These are phyloP conservation scores for Cichlasoma orientale DNA, from an alignment of 2,797 vertebrate species.

Conservation along the genomic window DNA sequence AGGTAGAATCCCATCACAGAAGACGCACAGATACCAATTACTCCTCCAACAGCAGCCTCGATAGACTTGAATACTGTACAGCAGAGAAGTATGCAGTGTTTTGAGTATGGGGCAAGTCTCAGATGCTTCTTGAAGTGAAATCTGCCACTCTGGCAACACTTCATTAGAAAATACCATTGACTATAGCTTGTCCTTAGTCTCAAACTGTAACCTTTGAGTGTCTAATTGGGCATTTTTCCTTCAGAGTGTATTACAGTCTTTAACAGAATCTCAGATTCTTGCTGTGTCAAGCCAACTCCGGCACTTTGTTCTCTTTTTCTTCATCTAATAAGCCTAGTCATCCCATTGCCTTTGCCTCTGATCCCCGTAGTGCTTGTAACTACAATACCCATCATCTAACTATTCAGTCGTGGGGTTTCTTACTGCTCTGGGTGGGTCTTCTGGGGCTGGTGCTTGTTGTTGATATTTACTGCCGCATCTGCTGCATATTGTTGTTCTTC, in stretches of 20 bases:
- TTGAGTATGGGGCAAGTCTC: background rate
- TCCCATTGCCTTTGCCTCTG: constrained; percentile 51
- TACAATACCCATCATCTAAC: constrained; percentile 61
- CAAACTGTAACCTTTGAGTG: background rate
- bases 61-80: background rate
- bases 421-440: constrained; percentile 59
- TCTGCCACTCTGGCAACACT: background rate
- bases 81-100: background rate
- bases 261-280: constrained; percentile 42
- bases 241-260: constrained; percentile 7
- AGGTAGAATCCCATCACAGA: background rate
- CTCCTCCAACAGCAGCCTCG: background rate
- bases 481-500: constrained; percentile 47
- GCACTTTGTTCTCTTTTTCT: constrained; percentile 24
- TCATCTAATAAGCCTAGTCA: constrained; percentile 44
- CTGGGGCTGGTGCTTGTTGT: constrained; percentile 38
- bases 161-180: background rate
- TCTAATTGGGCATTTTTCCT: constrained; percentile 2
- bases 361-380: constrained; percentile 63
- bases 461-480: constrained; percentile 61
- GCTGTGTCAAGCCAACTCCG: constrained; percentile 12
- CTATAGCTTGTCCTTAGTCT: background rate
- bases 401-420: constrained; percentile 50
- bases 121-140: constrained; percentile 17
- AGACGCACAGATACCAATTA: constrained; percentile 38